Conservation (phyloP, 2,113 vertebrate genomes). For the Aythya baeri region DNA sequence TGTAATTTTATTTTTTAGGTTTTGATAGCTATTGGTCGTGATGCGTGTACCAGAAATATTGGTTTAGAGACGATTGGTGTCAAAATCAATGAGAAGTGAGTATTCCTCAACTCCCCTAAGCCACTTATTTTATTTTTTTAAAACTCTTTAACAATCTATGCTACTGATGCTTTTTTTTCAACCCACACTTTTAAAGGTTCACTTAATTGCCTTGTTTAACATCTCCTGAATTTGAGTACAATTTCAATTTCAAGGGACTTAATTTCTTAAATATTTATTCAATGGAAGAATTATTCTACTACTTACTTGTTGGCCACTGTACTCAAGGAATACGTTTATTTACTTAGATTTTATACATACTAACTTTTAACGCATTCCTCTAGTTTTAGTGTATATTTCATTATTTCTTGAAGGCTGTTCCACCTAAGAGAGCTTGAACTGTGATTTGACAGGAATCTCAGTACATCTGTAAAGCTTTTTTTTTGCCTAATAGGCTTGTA, state of each 20-base stretch:
- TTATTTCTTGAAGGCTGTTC: not conserved
- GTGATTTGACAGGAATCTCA: not conserved
- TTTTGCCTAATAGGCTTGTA: not conserved
- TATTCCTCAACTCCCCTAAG: not conserved
- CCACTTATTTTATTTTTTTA: not conserved
- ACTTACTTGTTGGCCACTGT: not conserved
- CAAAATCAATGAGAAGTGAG: conserved; percentile 89
- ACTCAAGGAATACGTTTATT: not conserved
- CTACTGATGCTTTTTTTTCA: not conserved
- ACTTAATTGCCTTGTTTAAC: not conserved
- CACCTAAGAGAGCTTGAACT: not conserved
- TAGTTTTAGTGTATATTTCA: not conserved
- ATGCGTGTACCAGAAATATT: conserved; percentile 90
- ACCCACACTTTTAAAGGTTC: not conserved
- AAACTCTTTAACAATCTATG: not conserved
- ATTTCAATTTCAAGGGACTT: not conserved
- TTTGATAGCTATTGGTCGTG: conserved; percentile 91
- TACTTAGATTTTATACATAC: not conserved
- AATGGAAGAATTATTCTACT: not conserved
- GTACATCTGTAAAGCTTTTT: not conserved
- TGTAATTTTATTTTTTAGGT: conserved; percentile 77
- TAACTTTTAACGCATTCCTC: not conserved
- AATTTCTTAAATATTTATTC: not conserved
- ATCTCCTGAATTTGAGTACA: not conserved
- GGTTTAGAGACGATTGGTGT: conserved; percentile 90